Conservation (phyloP, 2,113 vertebrate species). For the Poecile atricapillus region DNA sequence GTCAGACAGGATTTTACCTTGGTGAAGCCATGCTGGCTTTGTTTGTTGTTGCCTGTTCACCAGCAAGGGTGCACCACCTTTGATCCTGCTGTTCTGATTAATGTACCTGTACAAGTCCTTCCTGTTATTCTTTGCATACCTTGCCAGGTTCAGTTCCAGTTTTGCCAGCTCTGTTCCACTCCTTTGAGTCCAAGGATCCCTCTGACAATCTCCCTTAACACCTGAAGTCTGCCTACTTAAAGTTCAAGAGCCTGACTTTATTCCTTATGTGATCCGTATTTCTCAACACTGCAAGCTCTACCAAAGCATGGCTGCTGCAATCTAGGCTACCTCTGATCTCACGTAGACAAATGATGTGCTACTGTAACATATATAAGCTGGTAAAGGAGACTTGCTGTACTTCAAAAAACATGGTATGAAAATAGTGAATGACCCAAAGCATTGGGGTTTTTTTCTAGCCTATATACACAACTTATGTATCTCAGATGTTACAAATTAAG, state of each 20-base stretch:
- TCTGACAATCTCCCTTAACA: neutral
- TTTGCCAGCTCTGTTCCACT: neutral
- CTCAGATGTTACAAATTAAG: neutral
- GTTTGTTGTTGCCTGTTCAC: neutral
- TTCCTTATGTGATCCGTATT: neutral
- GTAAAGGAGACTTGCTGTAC: neutral
- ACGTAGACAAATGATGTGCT: neutral
- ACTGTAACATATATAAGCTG: neutral
- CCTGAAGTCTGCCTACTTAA: neutral
- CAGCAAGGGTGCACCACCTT: neutral
- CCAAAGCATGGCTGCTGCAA: neutral
- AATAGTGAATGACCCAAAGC: neutral
- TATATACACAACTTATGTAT: neutral
- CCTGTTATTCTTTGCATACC: neutral
- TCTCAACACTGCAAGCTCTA: neutral
- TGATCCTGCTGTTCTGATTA: neutral
- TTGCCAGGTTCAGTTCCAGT: neutral
- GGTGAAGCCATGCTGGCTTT: neutral
- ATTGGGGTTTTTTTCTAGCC: fast-evolving
- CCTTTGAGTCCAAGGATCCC: neutral
- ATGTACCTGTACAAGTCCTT: neutral
- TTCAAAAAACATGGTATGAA: neutral
- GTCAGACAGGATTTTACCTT: neutral
- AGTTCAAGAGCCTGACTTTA: neutral
- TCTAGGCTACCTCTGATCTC: neutral